Base-by-base conservation (phyloP, 2,113 vertebrate genomes). In the Misgurnus anguillicaudatus region DNA sequence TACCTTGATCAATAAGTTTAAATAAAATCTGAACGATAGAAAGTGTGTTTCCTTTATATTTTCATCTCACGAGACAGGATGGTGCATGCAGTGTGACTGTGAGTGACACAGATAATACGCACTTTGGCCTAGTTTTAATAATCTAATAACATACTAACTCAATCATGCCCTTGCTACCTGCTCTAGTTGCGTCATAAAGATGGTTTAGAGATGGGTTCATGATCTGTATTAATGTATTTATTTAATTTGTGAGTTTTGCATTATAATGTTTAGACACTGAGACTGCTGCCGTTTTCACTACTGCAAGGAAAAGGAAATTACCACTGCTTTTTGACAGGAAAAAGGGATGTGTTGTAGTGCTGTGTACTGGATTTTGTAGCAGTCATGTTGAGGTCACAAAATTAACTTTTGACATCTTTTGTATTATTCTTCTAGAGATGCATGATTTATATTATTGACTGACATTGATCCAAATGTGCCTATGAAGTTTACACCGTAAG, bases 301-400 rank as follows among this genome's bases (percentile, higher is more conserved):
- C 42, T 60, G 68, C 39, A 38, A 16, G n/a, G 70, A 80, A 64
- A 45, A 78, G 81, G 78, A 81, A 85, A 73, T 68, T 51, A 72
- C 75, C 74, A 57, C 55, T 57, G 39, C 61, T 70, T 53, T 84
- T 73, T 78, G 68, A 83, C 72, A 70, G 79, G 75, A 81, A 85
- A 80, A 77, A 66, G n/a, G 73, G 72, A 76, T 81, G 79, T 86
- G 70, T 68, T 42, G 57, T 73, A 61, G 42, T 77, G 73, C 61
- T 77, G 70, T 68, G 57, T 48, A 42, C 16, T 55, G 75, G 42
- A 47, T 45, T 71, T 83, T 80, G 63, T 81, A 71, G 66, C 63
- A 74, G 55, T 72, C 80, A 64, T 77, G 24, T 71, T 76, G 66
- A 53, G 76, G 79, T 79, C 64, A 80, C 38, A 66, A 14, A 24